Base-by-base conservation (phyloP, 2,797 vertebrate species). In the Macroramphosus scolopax region DNA sequence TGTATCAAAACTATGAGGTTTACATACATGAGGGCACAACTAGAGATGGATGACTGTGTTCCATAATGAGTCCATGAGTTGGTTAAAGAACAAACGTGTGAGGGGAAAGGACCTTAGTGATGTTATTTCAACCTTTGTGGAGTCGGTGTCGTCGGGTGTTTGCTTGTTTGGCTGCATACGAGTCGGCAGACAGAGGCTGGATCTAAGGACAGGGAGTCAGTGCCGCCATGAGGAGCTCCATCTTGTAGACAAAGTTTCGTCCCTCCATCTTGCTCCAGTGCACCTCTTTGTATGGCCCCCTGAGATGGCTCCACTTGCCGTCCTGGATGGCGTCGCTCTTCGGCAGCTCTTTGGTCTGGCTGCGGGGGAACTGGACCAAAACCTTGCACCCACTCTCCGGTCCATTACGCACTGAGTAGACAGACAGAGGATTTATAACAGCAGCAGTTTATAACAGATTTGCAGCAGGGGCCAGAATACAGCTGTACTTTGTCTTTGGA, bases 251-350 rank as follows among this genome's bases (percentile, higher is more conserved):
- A 22, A 99, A 99, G 83, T 98, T 98, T 1, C 93, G 91, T 1
- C 97, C 96, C 78, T 99, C 96, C 95, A 99, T 96, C 75, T 90
- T 92, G 81, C 89, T 95, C 97, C 97, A 99, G 74, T 95, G 91
- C 17, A 99, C 94, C 74, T 98, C 97, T 47, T 85, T 94, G 84
- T 93, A 90, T 0, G 93, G 93, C 0, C 97, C 95, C 1, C 97
- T 86, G 8, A 98, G 92, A 57, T 97, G 91, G 60, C 81, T 94
- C 97, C 97, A 99, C 63, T 98, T 98, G 68, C 26, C 78, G 25
- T 99, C 96, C 41, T 97, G 96, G 66, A 99, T 80, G n/a, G 93
- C 92, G 0, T 98, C 96, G 0, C 92, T 92, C 75, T 95, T 97
- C 0, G 92, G 92, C 51, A 96, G 86, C 60, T 98, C 96, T 77